Evolutionary conservation across 2,113 vertebrate species (phyloP).

Genomic region (Scopus umbretta): DNA sequence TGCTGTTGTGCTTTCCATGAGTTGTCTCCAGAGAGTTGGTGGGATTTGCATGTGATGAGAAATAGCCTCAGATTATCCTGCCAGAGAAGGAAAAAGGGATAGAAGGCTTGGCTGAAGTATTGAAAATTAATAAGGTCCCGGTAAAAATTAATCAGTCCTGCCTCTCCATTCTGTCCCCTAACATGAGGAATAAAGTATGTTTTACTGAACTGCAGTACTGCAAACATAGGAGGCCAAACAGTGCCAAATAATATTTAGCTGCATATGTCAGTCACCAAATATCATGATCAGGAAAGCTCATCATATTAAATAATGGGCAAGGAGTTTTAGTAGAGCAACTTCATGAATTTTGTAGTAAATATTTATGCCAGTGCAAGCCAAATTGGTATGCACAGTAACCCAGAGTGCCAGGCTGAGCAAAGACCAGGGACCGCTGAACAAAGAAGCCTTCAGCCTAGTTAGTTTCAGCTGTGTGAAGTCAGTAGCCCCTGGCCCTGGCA

Average conservation of each 20-base stretch:
- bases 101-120: neutral
- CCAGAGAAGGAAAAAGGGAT: conserved; percentile 1
- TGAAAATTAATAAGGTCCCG: conserved; percentile 20
- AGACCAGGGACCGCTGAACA: neutral
- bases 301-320: neutral
- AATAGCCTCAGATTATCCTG: conserved; percentile 41
- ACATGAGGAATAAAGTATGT: neutral
- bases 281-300: neutral
- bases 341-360: neutral
- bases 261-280: neutral
- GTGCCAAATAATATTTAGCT: neutral
- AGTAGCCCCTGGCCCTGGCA: neutral
- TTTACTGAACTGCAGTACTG: neutral
- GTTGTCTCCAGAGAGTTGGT: conserved; percentile 26
- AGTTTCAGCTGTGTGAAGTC: neutral
- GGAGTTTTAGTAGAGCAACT: neutral
- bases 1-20: conserved; percentile 23
- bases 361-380: neutral
- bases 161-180: neutral
- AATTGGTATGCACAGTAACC: neutral
- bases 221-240: conserved; percentile 1
- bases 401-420: neutral
- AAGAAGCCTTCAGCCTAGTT: neutral
- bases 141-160: conserved; percentile 13
- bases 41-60: conserved; percentile 28